Conservation (phyloP, 2,113 vertebrate genomes). For the Tragelaphus buxtoni region DNA sequence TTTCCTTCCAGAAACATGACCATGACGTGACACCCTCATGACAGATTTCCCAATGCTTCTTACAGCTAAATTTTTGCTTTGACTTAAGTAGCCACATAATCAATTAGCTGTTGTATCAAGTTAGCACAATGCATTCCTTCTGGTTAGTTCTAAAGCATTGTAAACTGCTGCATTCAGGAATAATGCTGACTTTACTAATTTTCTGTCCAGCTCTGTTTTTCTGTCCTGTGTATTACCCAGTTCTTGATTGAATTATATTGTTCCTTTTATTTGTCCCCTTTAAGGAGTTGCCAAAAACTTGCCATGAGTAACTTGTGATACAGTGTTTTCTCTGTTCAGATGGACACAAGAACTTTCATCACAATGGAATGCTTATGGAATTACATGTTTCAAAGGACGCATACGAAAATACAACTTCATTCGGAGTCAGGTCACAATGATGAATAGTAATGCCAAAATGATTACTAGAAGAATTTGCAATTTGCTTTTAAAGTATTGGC, state of each 20-base stretch:
- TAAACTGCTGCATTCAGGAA: slow-evolving; percentile 15
- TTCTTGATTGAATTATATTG: slow-evolving; percentile 66
- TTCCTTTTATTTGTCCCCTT: slow-evolving; percentile 53
- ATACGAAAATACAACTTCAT: slow-evolving; percentile 63
- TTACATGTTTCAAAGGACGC: slow-evolving; percentile 70
- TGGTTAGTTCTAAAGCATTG: background rate
- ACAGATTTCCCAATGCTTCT: background rate
- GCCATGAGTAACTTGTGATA: slow-evolving; percentile 38
- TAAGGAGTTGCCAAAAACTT: slow-evolving; percentile 63
- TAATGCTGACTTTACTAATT: slow-evolving; percentile 57
- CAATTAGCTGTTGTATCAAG: background rate
- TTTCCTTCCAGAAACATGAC: slow-evolving; percentile 15
- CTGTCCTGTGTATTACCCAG: slow-evolving; percentile 44
- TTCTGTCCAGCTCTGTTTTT: slow-evolving; percentile 54
- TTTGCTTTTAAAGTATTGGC: slow-evolving; percentile 45
- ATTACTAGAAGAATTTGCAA: slow-evolving; percentile 44
- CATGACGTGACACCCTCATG: background rate
- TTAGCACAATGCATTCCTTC: slow-evolving; percentile 31
- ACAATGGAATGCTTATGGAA: slow-evolving; percentile 71
- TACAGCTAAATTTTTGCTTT: background rate
- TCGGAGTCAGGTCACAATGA: slow-evolving; percentile 57
- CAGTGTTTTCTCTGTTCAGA: slow-evolving; percentile 74
- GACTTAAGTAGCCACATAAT: background rate
- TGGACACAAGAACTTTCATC: slow-evolving; percentile 65
- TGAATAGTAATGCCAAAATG: slow-evolving; percentile 59